Conservation (phyloP, 2,888 invertebrate species). For the Tortricodes alternella region DNA sequence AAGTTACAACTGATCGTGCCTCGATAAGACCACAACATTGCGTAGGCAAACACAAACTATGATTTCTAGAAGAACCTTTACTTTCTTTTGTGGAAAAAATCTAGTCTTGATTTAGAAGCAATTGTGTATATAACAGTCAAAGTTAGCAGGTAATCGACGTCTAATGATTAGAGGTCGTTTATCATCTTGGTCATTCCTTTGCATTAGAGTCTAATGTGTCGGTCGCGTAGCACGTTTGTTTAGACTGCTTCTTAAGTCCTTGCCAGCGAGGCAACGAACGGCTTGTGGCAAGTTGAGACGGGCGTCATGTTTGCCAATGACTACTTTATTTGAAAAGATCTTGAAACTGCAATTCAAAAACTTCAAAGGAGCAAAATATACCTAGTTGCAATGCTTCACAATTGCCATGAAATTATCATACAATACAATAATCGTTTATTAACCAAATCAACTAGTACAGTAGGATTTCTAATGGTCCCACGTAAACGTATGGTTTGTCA, state of each 20-base stretch:
- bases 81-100: too few relatives aligned
- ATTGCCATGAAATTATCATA: neutral
- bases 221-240: slow-evolving; percentile 3
- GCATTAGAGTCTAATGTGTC: neutral
- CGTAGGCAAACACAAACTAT: neutral
- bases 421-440: neutral
- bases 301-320: slow-evolving; percentile 7
- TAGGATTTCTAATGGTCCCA: neutral
- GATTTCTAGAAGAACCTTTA: too few relatives aligned
- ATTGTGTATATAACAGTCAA: too few relatives aligned
- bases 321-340: slow-evolving; percentile 5
- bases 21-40: neutral
- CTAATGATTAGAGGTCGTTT: too few relatives aligned
- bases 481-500: neutral
- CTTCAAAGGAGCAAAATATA: neutral
- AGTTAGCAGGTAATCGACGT: slow-evolving; percentile 5
- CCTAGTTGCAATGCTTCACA: neutral
- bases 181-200: too few relatives aligned
- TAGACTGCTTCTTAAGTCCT: too few relatives aligned
- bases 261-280: neutral
- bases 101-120: too few relatives aligned
- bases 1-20: neutral
- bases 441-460: neutral
- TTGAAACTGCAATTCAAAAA: neutral
- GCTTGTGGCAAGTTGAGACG: neutral